Base-by-base conservation (phyloP, 2,797 vertebrate species). In the Sebastiscus tertius region DNA sequence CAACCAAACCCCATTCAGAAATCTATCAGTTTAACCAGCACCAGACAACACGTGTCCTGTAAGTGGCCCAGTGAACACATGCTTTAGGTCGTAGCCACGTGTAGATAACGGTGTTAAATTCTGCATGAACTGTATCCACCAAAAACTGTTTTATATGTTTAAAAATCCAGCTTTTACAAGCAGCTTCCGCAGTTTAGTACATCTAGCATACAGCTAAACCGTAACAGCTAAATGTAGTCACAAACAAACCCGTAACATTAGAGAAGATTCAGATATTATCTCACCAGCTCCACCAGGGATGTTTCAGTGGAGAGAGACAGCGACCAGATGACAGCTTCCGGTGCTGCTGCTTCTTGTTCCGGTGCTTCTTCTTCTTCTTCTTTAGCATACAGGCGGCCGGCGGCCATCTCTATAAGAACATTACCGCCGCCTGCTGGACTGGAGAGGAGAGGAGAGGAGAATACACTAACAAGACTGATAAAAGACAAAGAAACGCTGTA, bases 301-400 rank as follows among this genome's bases (percentile, higher is more conserved):
- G 63, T 0, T 5, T 0, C 5, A 0, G 0, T 11, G 0, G 3
- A 8, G 0, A 2, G 0, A 2, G 20, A 9, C 14, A 13, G 29
- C 7, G 3, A 0, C 5, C 3, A 34, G 54, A 4, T 65, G 75
- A 31, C n/a, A 1, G 7, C 11, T 0, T 2, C 20, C 42, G 42
- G 42, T 46, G 42, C 42, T 46, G 14, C 42, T 10, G 59, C 31
- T 42, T 42, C 24, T 2, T 8, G 6, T 0, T 2, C 22, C 31
- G 31, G 31, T 31, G 31, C 31, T 31, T 7, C 31, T 8, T 63
- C 29, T 33, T 33, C 22, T 2, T 8, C 11, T 12, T 0, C 6
- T 6, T n/a, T 24, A 34, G 0, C 10, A 14, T 13, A 2, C 6
- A 0, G 6, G 10, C 34, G 1, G 34, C 2, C 0, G 8, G 46